Evolutionary conservation across 92 coral and sea anemone genomes (phyloP), one percentile per base, ranked within the genome.

Genomic region (Parazoanthus atlanticus): DNA sequence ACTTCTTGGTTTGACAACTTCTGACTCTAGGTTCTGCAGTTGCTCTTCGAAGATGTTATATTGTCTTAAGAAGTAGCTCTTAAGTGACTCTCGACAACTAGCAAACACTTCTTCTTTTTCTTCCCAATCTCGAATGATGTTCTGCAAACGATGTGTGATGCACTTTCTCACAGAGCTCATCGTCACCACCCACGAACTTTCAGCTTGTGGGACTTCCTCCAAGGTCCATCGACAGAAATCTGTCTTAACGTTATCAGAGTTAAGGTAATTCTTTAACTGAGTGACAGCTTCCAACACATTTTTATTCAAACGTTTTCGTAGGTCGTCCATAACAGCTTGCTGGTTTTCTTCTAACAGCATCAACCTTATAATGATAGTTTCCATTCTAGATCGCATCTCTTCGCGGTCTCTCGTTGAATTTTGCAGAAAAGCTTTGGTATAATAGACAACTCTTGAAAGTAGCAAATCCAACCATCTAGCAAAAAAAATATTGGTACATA

Each of bases 381-480:
- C 52, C 89, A 86, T 76, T 76, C 56, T 74, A 13, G 36, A 1
- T 41, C 21, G 19, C 70, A 76, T 70, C 32, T 46, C 36, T 26
- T 46, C 74, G 29, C 84, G 83, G 52, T 86, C 80, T 67, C 78
- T 85, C 6, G 56, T 31, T 0, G 88, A 47, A 10, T 69, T 69
- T 21, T 67, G 79, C n/a, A 85, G 76, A 33, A 85, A 85, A 5
- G 79, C 79, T 29, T 67, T 85, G 19, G 88, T n/a, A 31, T 69
- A 46, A 46, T 66, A 85, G 23, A 9, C 25, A 15, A 71, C n/a
- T n/a, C 88, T 74, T 25, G 79, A 21, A 3, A 86, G 31, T 11
- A 86, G 30, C 41, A 76, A 1, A 29, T 77, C 72, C 52, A 86
- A 13, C 89, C 89, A 86, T 30, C 89, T 86, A 43, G 46, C 16